Evolutionary conservation across 2,888 invertebrate species (phyloP), one percentile per base, ranked within the genome.

Genomic region (Monoplex corrugatus): DNA sequence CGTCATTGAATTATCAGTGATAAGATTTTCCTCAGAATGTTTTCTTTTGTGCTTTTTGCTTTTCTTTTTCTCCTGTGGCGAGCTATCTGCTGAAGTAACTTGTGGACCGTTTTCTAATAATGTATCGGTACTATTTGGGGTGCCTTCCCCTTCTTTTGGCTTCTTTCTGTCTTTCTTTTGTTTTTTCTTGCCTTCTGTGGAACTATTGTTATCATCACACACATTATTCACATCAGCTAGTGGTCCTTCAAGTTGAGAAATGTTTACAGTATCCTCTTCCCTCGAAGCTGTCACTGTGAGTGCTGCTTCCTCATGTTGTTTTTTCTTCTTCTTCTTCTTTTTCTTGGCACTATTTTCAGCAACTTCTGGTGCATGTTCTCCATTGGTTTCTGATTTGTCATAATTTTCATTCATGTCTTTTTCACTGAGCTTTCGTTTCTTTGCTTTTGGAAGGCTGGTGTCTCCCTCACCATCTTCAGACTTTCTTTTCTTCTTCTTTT

Each of bases 401-500:
- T 23, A n/a, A 28, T 28, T 28, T 28, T 28, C 68, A 68, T 68
- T 28, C 68, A 68, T 68, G 68, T n/a, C n/a, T 16, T 3, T 43
- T 82, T 44, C 16, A 44, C 32, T 2, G 10, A 43, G 28, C 32
- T 82, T 82, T 2, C 32, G 40, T 32, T 82, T 82, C 32, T 82
- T 82, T 8, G 8, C 0, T n/a, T 82, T 82, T 1, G 50, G 84
- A 35, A 35, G 50, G 13, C 13, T 35, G 57, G 44, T 2, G 8
- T 57, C 84, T 57, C 40, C 87, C 38, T 45, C 45, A 16, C 8
- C 43, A 19, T 40, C 40, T 50, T 80, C 82, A 19, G 35, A 40
- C 38, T 75, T 50, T 23, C 19, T 19, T 72, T 89, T 88, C 63
- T 88, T 78, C 80, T 50, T 87, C 87, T 87, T 87, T 32, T 44